Conservation (phyloP, 2,888 invertebrate genomes). For the Sisyra terminalis region DNA sequence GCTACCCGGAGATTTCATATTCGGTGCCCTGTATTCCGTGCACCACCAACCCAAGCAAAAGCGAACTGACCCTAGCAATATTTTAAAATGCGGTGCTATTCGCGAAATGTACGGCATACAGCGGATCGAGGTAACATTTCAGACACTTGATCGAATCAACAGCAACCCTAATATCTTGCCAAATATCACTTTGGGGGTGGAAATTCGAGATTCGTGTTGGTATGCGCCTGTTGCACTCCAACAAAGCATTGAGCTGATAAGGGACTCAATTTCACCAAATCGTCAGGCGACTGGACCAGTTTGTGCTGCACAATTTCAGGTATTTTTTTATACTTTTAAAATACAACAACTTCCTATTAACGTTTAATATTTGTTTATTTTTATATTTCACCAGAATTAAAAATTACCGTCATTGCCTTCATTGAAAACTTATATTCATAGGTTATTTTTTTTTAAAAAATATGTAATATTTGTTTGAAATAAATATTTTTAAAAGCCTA, state of each 20-base stretch:
- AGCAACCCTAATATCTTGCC: slow-evolving; percentile 36
- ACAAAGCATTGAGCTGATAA: slow-evolving; percentile 58
- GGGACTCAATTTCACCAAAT: slow-evolving; percentile 41
- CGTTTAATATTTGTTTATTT: too few species aligned
- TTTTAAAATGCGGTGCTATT: slow-evolving; percentile 37
- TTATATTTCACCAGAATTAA: too few species aligned
- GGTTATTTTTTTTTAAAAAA: too few species aligned
- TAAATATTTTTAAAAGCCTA: too few species aligned
- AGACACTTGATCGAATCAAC: slow-evolving; percentile 47
- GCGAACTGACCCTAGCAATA: slow-evolving; percentile 17
- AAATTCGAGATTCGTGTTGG: slow-evolving; percentile 69
- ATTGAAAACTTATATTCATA: too few species aligned
- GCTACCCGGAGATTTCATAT: slow-evolving; percentile 36
- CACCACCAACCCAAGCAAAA: slow-evolving; percentile 28
- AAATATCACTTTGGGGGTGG: slow-evolving; percentile 39
- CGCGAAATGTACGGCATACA: slow-evolving; percentile 64
- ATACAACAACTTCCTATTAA: too few species aligned
- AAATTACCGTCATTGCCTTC: too few species aligned
- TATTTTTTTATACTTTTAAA: too few species aligned
- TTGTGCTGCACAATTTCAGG: neutral
- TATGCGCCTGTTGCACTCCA: slow-evolving; percentile 63
- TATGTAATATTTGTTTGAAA: too few species aligned
- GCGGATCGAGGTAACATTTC: slow-evolving; percentile 44
- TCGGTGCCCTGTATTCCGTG: slow-evolving; percentile 37
- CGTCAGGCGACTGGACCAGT: slow-evolving; percentile 12